Base-by-base conservation (phyloP, 2,888 invertebrate species). In the Lasioglossum figueresi region DNA sequence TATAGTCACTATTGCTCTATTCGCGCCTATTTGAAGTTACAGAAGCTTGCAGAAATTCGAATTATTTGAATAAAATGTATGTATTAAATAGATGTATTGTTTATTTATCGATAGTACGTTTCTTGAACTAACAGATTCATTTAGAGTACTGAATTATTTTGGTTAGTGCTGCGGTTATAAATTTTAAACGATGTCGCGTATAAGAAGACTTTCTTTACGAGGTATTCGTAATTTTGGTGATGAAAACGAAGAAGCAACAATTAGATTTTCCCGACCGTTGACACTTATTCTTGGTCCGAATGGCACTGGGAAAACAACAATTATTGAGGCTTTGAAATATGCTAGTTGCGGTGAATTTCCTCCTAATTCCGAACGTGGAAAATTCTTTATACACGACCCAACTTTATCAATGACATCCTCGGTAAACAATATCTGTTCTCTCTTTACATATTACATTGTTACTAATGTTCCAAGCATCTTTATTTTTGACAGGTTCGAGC, bases 281-380 rank as follows among this genome's bases (percentile, higher is more conserved):
- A 99, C 99, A 10, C 95, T 99, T 76, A 99, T 99, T 92, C 96
- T 99, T 68, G 99, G 99, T 0, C 98, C 98, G 93, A 99, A 99
- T 96, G 99, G 99, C 81, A 99, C 99, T 94, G 99, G 99, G 27
- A 98, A 98, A 96, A 98, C 98, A 0, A 99, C 99, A 0, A 97
- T 99, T 63, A 99, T 99, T 89, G 99, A 99, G 95, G 97, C 98
- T 84, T 95, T 99, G 45, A 98, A 98, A 92, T 99, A 97, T 95
- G 98, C 98, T 3, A 97, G 98, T 27, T 98, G 99, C 1, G 99
- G 99, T 1, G 98, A 99, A 89, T 96, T 97, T 95, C 99, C 99
- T 1, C 97, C 98, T 0, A 98, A 98, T 56, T 97, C 97, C 82
- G 96, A 96, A 6, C 96, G 96, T 89, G 97, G 98, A 59, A 95